Evolutionary conservation across 2,797 vertebrate species (phyloP).

Genomic region (Mycteria americana): DNA sequence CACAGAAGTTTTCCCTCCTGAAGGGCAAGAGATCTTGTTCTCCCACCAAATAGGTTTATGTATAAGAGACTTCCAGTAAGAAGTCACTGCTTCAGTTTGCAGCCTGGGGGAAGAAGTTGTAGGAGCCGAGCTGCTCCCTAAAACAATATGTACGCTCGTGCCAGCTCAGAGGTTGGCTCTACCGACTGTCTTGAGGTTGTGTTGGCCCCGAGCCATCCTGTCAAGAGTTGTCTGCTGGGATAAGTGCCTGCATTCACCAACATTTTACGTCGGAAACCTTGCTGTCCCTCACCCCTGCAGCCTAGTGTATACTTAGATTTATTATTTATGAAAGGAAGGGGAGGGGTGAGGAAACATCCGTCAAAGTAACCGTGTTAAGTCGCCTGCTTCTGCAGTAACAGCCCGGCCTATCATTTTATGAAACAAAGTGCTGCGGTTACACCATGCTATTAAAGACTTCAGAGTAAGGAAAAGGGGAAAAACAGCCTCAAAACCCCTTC

Average conservation of each 20-base stretch:
- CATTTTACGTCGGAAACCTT: neutral
- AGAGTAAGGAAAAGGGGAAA: neutral
- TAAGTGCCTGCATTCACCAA: constrained; percentile 18
- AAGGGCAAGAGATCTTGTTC: neutral
- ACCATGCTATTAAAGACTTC: neutral
- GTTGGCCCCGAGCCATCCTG: constrained; percentile 40
- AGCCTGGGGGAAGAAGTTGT: neutral
- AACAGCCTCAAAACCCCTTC: neutral
- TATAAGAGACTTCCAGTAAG: neutral
- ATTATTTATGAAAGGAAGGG: constrained; percentile 60
- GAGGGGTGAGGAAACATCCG: constrained; percentile 5
- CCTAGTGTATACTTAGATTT: constrained; percentile 42
- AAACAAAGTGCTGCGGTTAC: neutral
- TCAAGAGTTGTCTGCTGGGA: constrained; percentile 46
- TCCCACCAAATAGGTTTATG: neutral
- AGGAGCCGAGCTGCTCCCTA: constrained; percentile 2
- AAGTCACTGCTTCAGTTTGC: neutral
- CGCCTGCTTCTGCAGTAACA: constrained; percentile 30
- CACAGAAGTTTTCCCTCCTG: neutral
- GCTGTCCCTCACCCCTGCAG: constrained; percentile 49
- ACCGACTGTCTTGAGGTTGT: constrained; percentile 6
- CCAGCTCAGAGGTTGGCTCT: constrained; percentile 9
- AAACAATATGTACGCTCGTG: neutral
- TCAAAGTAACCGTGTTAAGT: constrained; percentile 47
- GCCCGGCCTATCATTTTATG: constrained; percentile 4